Base-by-base conservation (phyloP, 2,888 invertebrate species). In the Cryptocheilus praepositus region DNA sequence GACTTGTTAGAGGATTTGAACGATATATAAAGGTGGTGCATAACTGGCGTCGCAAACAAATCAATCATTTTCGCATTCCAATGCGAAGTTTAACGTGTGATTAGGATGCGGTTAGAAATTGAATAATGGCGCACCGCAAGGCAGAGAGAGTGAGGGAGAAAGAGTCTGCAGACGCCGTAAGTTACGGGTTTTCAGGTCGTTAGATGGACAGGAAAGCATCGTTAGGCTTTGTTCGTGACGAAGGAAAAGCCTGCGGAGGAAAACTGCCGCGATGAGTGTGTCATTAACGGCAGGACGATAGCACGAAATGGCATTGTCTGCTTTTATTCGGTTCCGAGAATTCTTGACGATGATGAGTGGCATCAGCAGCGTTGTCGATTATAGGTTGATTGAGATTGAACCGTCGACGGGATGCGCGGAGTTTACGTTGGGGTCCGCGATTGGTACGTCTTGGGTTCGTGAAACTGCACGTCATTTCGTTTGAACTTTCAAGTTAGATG, bases 301-400 rank as follows among this genome's bases (percentile, higher is more conserved):
- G 45, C 54, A 67, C 62, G 59, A 58, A 66, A 64, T 16, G 64
- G 64, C 53, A 76, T 74, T 69, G 67, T 71, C 64, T 28, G 65
- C 73, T 71, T 71, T 67, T 58, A 16, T 44, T 28, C 45, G 19
- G 5, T 62, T 69, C 65, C 16, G 56, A 44, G 57, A 58, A 55
- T 19, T 22, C 58, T n/a, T 45, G 16, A 45, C 15, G 54, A 52
- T 44, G 61, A 43, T 62, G 49, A 63, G 63, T 54, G 25, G 22
- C 36, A 7, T 36, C 36, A 7, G 11, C 36, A 36, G 11, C 11
- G 16, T 43, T 4, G n/a, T 55, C 22, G n/a, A 71, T 51, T 63
- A 61, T 8, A n/a, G 2, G 55, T 4, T 22, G 22, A 70, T 67
- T 60, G 57, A 49, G 22, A 36, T 19, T 56, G 56, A 70, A 61